phyloP scores from a whole-genome alignment of 2,888 invertebrate species.

The Hemithea aestivaria region DNA sequence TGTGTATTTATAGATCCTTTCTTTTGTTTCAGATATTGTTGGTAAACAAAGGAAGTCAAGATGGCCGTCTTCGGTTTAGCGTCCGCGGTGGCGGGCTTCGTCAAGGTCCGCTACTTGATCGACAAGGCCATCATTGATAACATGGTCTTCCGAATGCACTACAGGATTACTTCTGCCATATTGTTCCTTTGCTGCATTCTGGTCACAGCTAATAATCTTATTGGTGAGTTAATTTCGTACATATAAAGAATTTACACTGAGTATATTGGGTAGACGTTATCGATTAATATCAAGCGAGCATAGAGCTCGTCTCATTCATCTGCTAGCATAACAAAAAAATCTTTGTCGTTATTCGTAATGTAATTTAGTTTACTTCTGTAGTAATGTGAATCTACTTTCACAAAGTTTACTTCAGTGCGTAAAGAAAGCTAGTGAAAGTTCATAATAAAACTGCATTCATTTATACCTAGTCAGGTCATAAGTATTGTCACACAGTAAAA shows the following conservation, averaged over 20 bases:
- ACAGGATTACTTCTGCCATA: conserved; percentile 91
- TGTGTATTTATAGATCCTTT: conserved; percentile 57
- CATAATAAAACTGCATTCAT: conserved; percentile 17
- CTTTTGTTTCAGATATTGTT: conserved; percentile 43
- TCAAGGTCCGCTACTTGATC: conserved; percentile 92
- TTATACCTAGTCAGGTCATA: too few relatives aligned
- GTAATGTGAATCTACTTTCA: conserved; percentile 10
- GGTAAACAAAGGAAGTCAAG: conserved; percentile 49
- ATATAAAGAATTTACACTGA: too few relatives aligned
- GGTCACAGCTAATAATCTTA: conserved; percentile 92
- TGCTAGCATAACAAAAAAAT: too few relatives aligned
- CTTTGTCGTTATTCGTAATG: too few relatives aligned
- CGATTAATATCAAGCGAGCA: too few relatives aligned
- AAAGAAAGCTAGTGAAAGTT: conserved; percentile 29
- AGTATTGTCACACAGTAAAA: too few relatives aligned
- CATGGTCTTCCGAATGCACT: conserved; percentile 93
- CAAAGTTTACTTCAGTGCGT: conserved; percentile 22
- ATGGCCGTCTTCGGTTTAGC: conserved; percentile 92
- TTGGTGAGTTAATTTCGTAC: conserved; percentile 90
- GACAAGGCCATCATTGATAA: conserved; percentile 95
- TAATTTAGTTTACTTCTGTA: not conserved
- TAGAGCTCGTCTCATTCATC: too few relatives aligned
- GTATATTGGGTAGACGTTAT: too few relatives aligned
- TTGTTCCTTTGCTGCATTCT: conserved; percentile 92
- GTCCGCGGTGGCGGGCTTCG: conserved; percentile 93